Percentiles rank a stretch among this genome's conserved stretches.
Evolutionary conservation across 2,797 vertebrate genomes (phyloP).

Genomic region (Psittacula echo): DNA sequence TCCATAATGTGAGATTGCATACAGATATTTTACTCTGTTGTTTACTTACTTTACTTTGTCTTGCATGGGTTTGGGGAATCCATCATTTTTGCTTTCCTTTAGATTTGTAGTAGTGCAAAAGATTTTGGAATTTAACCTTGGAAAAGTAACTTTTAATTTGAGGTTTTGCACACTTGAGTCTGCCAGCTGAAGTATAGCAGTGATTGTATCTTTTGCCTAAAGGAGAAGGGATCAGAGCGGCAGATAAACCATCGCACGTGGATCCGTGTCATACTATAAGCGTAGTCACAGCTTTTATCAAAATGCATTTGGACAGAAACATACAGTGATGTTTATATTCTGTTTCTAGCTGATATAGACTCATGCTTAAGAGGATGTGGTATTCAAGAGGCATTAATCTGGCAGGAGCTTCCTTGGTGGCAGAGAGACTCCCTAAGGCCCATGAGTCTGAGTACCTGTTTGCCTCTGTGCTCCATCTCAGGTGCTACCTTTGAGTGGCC

Average conservation of each 20-base stretch:
- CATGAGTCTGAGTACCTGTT: background rate
- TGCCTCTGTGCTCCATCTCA: background rate
- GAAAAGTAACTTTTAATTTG: background rate
- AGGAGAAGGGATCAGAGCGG: background rate
- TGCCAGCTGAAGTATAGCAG: background rate
- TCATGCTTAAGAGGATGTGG: background rate
- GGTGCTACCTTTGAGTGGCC: background rate
- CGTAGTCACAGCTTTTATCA: background rate
- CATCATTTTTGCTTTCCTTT: background rate
- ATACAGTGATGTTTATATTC: background rate
- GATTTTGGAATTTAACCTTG: background rate
- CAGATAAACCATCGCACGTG: background rate
- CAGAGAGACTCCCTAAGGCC: background rate
- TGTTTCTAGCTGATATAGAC: background rate
- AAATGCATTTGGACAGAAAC: background rate
- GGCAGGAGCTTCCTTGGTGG: background rate
- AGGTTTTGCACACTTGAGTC: background rate
- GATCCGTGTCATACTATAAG: background rate
- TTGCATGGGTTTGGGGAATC: background rate
- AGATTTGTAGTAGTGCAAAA: background rate
- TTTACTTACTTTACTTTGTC: background rate
- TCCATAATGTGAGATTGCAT: background rate
- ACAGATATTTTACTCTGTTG: background rate
- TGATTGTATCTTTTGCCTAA: background rate
- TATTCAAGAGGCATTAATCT: background rate